Conservation (phyloP, 23 tunicate genomes). For the Ciona savignyi region DNA sequence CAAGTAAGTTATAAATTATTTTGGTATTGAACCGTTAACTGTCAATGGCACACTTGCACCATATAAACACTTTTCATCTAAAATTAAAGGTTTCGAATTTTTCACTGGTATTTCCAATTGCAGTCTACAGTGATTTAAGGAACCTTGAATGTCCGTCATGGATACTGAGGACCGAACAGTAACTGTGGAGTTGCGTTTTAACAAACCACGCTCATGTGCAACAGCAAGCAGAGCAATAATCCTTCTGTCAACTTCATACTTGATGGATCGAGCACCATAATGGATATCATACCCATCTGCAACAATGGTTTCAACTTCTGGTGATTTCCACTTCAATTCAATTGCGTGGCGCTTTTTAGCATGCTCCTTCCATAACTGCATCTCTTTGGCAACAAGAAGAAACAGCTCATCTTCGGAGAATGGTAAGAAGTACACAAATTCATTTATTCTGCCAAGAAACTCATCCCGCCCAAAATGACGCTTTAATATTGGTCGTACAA, state of each 20-base stretch:
- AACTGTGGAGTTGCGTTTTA: constrained; percentile 47
- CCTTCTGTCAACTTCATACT: constrained; percentile 93
- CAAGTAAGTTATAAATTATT: too few species aligned
- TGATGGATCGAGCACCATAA: constrained; percentile 94
- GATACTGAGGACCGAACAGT: constrained; percentile 35
- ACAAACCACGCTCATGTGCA: constrained; percentile 85
- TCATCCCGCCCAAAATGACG: constrained; percentile 94
- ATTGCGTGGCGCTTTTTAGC: constrained; percentile 72
- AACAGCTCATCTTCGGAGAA: constrained; percentile 88
- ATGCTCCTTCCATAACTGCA: constrained; percentile 75
- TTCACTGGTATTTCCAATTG: constrained; percentile 30
- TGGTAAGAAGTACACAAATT: constrained; percentile 96
- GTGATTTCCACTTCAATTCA: constrained; percentile 57
- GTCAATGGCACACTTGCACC: not conserved
- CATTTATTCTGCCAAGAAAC: constrained; percentile 94
- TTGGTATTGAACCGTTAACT: too few species aligned
- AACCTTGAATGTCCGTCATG: not conserved
- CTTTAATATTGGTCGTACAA: constrained; percentile 89
- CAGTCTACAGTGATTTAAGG: constrained; percentile 11
- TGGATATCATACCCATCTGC: constrained; percentile 91
- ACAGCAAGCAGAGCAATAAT: constrained; percentile 75
- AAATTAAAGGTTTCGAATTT: constrained; percentile 9
- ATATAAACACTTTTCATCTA: constrained; percentile 26
- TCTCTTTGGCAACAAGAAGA: constrained; percentile 72
- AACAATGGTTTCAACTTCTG: constrained; percentile 64